Percentiles rank a stretch among this genome's conserved stretches.
Evolutionary conservation across 2,113 vertebrate species (phyloP).

Genomic region (Anseranas semipalmata): DNA sequence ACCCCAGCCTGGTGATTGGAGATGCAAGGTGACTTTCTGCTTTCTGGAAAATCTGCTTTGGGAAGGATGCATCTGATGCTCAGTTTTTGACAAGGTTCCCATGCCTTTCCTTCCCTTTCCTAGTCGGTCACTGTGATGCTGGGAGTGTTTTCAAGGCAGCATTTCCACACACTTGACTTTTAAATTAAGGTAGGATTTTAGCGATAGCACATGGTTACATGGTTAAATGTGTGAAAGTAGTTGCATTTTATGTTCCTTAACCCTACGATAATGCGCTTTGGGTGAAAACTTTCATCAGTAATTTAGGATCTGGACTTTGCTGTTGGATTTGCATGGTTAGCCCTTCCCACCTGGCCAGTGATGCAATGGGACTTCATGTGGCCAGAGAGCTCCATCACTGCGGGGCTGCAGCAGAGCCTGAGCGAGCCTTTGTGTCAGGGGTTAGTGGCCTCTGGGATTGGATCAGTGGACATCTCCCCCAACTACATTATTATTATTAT

Average conservation of each 20-base stretch:
- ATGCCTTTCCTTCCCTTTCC: fast-evolving
- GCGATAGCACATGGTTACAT: background rate
- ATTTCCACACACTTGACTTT: background rate
- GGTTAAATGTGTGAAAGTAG: background rate
- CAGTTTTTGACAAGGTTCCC: background rate
- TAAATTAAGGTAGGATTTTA: background rate
- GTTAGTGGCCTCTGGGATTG: background rate
- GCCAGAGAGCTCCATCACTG: no score
- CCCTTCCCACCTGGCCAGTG: background rate
- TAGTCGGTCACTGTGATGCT: background rate
- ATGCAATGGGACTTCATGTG: fast-evolving
- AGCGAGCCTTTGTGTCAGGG: no score
- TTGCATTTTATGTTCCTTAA: background rate
- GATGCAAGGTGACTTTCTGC: background rate
- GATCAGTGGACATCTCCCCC: background rate
- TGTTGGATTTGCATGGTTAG: background rate
- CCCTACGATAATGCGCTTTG: background rate
- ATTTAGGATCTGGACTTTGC: background rate
- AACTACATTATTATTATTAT: no score
- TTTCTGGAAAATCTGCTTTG: background rate
- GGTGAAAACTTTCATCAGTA: background rate
- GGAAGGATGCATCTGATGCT: background rate
- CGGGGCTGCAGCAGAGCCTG: background rate
- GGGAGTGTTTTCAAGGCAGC: background rate
- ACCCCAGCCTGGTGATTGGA: background rate